Evolutionary conservation across 1,140 invertebrate genomes (phyloP).

Genomic region (Trinorchestia longiramus): DNA sequence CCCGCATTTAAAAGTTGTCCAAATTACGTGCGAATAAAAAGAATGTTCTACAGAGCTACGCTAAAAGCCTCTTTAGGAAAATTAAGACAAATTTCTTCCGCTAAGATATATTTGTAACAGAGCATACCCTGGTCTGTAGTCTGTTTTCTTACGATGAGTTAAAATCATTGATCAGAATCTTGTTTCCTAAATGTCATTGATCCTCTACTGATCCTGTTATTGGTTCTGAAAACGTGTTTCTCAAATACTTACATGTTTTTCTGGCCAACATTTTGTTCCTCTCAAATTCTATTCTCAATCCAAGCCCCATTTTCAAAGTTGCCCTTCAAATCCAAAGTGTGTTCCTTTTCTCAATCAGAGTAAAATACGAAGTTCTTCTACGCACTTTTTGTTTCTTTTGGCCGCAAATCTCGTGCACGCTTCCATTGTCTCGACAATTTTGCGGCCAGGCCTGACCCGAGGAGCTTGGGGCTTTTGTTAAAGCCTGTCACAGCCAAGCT

Average conservation of each 20-base stretch:
- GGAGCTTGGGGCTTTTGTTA: neutral
- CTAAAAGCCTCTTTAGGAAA: too few relatives aligned
- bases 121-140: too few relatives aligned
- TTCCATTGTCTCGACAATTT: neutral
- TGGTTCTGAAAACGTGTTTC: too few relatives aligned
- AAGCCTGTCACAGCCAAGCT: conserved; percentile 5
- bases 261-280: neutral
- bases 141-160: too few relatives aligned
- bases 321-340: neutral
- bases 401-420: neutral
- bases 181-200: too few relatives aligned
- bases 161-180: too few relatives aligned
- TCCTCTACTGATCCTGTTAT: too few relatives aligned
- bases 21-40: too few relatives aligned
- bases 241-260: neutral
- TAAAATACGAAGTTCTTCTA: neutral
- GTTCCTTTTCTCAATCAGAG: neutral
- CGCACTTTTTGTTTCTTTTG: neutral
- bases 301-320: neutral
- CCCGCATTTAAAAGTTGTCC: too few relatives aligned
- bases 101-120: too few relatives aligned
- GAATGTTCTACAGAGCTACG: too few relatives aligned
- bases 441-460: neutral
- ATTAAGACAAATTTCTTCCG: too few relatives aligned
- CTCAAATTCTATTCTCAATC: neutral